Percentiles rank a stretch among this genome's conserved stretches.
phyloP scores from a whole-genome alignment of 2,797 vertebrate species.

The Phaenicophaeus curvirostris region DNA sequence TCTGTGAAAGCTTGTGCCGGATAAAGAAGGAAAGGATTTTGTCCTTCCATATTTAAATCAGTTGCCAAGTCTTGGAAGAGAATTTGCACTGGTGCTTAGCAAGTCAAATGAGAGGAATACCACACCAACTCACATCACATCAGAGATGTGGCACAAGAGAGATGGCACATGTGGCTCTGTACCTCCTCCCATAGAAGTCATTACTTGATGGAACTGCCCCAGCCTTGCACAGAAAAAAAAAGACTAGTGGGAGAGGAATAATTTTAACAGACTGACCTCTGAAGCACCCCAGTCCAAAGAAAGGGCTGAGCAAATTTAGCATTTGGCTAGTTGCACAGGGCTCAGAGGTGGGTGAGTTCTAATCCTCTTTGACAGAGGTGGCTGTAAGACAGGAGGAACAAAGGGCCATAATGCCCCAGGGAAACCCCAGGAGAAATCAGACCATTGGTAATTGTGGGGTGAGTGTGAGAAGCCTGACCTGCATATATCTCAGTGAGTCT shows the following conservation, averaged over 20 bases:
- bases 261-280: not conserved
- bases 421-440: not conserved
- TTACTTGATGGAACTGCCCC: not conserved
- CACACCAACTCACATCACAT: not conserved
- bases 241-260: not conserved
- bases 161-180: not conserved
- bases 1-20: not conserved
- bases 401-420: not conserved
- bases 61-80: not conserved
- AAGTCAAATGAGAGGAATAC: not conserved
- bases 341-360: not conserved
- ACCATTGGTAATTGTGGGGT: not conserved
- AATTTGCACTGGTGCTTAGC: not conserved
- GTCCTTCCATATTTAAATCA: not conserved
- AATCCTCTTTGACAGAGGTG: not conserved
- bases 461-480: not conserved
- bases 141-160: too few relatives aligned
- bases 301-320: not conserved
- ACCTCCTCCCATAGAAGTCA: not conserved
- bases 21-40: not conserved
- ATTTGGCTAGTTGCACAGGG: not conserved
- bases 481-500: fast-evolving
- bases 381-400: not conserved
- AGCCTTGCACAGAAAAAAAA: not conserved
- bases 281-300: not conserved